Conservation (phyloP, 2,888 invertebrate genomes). For the Parnassius mnemosyne region DNA sequence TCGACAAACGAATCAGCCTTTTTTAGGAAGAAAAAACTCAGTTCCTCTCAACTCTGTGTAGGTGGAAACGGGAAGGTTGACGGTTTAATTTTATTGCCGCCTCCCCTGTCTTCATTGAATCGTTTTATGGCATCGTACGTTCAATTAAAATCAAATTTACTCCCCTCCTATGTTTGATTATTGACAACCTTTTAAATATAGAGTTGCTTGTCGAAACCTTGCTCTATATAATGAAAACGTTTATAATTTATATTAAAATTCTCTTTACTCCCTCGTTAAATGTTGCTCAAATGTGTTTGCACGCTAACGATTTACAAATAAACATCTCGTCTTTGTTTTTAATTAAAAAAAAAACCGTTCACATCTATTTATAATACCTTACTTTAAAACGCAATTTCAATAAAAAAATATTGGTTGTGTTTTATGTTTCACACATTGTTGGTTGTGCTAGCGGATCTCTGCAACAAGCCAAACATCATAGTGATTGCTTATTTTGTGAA, state of each 20-base stretch:
- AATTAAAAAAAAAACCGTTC: no score
- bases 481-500: no score
- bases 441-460: no score
- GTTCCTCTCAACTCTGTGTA: conserved; percentile 32
- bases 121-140: conserved; percentile 56
- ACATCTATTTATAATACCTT: no score
- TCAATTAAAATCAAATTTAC: conserved; percentile 71
- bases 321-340: background rate
- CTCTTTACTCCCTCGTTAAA: conserved; percentile 25
- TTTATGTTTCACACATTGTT: no score
- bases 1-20: background rate
- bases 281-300: conserved; percentile 8
- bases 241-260: conserved; percentile 25
- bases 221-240: conserved; percentile 30
- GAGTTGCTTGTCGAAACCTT: conserved; percentile 34
- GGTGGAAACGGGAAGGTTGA: conserved; percentile 38
- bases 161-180: conserved; percentile 46
- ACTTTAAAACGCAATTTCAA: no score
- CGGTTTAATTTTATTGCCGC: conserved; percentile 49
- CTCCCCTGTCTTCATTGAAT: conserved; percentile 58
- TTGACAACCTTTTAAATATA: conserved; percentile 42
- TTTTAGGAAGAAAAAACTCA: conserved; percentile 31
- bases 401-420: no score
- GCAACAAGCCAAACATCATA: no score
- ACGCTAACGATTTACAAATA: conserved; percentile 24